These are phyloP conservation scores for Vimba vimba DNA, from an alignment of 2,113 vertebrate genomes.

Conservation along the genomic window DNA sequence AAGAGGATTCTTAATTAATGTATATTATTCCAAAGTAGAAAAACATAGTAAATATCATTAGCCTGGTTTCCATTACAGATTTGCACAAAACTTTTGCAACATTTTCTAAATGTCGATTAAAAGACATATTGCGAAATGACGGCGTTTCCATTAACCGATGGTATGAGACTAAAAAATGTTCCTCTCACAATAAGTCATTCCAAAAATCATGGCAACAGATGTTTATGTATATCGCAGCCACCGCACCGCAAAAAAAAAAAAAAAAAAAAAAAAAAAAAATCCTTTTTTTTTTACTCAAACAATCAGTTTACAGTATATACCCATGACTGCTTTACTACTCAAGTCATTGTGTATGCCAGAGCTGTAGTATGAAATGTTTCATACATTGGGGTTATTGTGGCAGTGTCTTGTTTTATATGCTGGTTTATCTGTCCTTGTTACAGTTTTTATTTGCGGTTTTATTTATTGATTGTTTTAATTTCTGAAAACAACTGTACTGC, in stretches of 20 bases:
- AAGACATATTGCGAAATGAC: too few species aligned
- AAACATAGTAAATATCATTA: neutral
- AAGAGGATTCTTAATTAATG: neutral
- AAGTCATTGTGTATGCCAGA: neutral
- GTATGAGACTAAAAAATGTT: too few species aligned
- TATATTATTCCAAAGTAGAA: neutral
- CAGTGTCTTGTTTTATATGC: neutral
- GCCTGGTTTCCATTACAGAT: too few species aligned
- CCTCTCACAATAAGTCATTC: too few species aligned
- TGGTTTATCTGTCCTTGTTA: neutral
- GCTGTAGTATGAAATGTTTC: neutral
- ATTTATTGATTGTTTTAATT: constrained; percentile 2
- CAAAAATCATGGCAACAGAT: too few species aligned
- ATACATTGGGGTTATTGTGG: neutral
- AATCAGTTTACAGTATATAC: neutral
- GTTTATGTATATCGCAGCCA: too few species aligned
- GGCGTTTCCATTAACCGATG: too few species aligned
- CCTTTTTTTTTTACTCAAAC: neutral
- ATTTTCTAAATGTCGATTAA: too few species aligned
- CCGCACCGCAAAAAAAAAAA: too few species aligned
- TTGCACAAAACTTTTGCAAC: too few species aligned
- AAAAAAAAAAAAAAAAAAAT: neutral
- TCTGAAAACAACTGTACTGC: constrained; percentile 1
- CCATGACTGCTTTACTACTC: neutral
- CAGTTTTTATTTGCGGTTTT: constrained; percentile 8